phyloP scores from a whole-genome alignment of 2,888 invertebrate species.

The Chrysodeixis includens region DNA sequence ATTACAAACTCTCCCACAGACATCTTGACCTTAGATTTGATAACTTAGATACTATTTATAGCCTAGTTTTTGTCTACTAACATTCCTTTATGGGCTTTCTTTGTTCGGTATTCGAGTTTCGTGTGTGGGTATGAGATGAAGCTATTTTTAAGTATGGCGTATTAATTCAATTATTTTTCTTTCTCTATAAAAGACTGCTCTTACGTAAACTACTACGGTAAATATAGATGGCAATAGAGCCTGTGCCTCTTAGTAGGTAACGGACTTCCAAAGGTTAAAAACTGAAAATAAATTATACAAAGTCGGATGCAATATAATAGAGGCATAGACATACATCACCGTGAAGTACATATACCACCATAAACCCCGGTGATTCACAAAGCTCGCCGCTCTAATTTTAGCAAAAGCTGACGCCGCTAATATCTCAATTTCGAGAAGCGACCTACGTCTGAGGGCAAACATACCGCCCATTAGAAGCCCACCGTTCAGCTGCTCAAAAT shows the following conservation, averaged over 20 bases:
- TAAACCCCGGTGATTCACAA: conserved; percentile 75
- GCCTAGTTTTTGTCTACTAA: conserved; percentile 39
- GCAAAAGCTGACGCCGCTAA: conserved; percentile 75
- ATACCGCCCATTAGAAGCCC: conserved; percentile 79
- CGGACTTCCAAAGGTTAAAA: no score
- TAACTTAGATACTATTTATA: conserved; percentile 47
- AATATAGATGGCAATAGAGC: no score
- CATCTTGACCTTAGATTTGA: conserved; percentile 56
- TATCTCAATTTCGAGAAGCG: conserved; percentile 85
- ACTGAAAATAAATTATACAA: not conserved
- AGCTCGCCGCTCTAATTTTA: conserved; percentile 74
- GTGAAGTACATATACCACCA: conserved; percentile 55
- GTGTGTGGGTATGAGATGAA: conserved; percentile 9
- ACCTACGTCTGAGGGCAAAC: conserved; percentile 82
- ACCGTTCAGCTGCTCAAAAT: conserved; percentile 72
- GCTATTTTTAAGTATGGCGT: conserved; percentile 13
- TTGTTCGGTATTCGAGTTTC: conserved; percentile 17
- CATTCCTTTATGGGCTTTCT: conserved; percentile 28
- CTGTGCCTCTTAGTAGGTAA: no score
- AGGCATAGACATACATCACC: conserved; percentile 9
- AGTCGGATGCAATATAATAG: conserved; percentile 1
- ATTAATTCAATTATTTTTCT: not conserved
- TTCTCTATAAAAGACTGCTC: no score
- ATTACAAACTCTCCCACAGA: conserved; percentile 70
- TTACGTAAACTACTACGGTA: no score